Evolutionary conservation across 2,888 invertebrate species (phyloP), one percentile per base, ranked within the genome.

Genomic region (Drosophila yooni): DNA sequence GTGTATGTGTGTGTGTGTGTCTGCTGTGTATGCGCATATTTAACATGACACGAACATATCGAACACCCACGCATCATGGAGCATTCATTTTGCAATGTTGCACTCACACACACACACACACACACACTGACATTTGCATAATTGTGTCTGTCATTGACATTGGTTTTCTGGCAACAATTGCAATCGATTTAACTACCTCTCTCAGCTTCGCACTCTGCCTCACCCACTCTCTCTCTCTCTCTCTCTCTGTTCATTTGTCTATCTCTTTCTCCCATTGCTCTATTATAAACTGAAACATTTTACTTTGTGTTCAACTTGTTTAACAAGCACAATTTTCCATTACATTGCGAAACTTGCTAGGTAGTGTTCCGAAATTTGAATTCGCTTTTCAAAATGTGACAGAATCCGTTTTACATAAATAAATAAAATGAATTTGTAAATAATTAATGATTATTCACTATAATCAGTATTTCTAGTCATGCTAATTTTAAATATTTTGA

Each of bases 241-340:
- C 18, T 38, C 15, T 4, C 5, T 8, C 48, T 4, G 2, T 27
- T 18, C 10, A 21, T 27, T 50, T n/a, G n/a, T 8, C 48, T 5
- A 3, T 40, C 40, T 38, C 29, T 4, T 29, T 21, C n/a, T 27
- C 38, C 29, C 60, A 34, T 34, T 36, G 51, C 56, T n/a, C 52
- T 62, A 57, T 48, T 68, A 82, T 82, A 85, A 85, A 85, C 86
- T 77, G 71, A 79, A 88, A 70, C 86, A 76, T 85, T 85, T 85
- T 79, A 83, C 88, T 86, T 86, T 88, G 88, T 83, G 84, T 86
- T 83, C 87, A 86, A 83, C 86, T 79, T 88, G 89, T 83, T 88
- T 72, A 85, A 86, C 87, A 79, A 74, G 77, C 87, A 70, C 72
- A 73, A 88, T 79, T 86, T 80, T 56, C 43, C 69, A 81, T 78